Evolutionary conservation across 2,888 invertebrate genomes (phyloP).

Genomic region (Therioaphis trifolii): DNA sequence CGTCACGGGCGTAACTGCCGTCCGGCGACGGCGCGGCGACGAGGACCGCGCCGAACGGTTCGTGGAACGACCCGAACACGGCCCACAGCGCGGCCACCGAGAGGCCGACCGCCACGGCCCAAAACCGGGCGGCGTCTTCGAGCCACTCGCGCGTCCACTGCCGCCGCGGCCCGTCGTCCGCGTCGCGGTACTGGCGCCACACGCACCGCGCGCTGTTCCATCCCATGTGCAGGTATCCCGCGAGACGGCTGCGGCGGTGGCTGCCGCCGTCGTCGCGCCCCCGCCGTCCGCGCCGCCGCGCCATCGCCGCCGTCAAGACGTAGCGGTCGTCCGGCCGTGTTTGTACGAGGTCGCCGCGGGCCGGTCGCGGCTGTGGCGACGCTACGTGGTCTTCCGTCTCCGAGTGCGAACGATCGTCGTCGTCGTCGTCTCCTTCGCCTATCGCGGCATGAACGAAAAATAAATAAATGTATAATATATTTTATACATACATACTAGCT

Average conservation of each 20-base stretch:
- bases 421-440: no score
- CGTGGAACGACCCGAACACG: constrained; percentile 29
- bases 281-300: not conserved
- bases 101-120: not conserved
- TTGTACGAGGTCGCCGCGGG: no score
- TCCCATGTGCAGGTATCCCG: constrained; percentile 27
- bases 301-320: not conserved
- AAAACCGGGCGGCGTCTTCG: not conserved
- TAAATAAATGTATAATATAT: no score
- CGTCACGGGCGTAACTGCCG: constrained; percentile 31
- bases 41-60: constrained; percentile 25
- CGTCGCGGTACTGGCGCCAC: constrained; percentile 9
- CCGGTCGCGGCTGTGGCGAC: no score
- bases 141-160: not conserved
- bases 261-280: not conserved
- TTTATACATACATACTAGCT: no score
- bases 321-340: not conserved
- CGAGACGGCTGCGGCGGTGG: not conserved
- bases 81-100: constrained; percentile 23
- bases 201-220: constrained; percentile 17
- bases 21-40: not conserved
- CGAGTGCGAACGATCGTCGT: no score
- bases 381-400: no score
- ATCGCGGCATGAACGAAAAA: no score
- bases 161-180: not conserved